Evolutionary conservation across 2,888 invertebrate species (phyloP).

Genomic region (Pyrgus malvae): DNA sequence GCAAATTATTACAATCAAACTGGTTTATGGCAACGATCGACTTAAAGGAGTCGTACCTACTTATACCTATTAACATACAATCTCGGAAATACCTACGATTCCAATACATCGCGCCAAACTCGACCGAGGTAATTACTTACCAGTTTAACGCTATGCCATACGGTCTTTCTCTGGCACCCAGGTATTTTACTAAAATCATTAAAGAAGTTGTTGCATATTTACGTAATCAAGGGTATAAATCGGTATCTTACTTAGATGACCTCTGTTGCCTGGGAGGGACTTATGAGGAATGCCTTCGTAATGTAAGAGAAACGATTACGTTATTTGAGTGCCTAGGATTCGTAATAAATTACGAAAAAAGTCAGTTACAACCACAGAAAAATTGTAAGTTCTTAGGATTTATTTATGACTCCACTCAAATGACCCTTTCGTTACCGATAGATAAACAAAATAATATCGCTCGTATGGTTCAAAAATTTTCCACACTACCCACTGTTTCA

Average conservation of each 20-base stretch:
- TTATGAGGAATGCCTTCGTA: conserved; percentile 4
- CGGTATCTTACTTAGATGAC: conserved; percentile 29
- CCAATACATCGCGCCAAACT: too few species aligned
- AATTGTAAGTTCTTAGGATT: conserved; percentile 25
- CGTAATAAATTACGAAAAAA: conserved; percentile 27
- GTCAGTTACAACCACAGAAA: conserved; percentile 15
- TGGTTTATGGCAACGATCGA: conserved; percentile 33
- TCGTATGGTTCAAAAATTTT: conserved; percentile 3
- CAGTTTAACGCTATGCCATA: conserved; percentile 27
- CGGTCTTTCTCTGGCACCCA: conserved; percentile 21
- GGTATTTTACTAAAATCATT: conserved; percentile 26
- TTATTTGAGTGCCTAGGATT: conserved; percentile 26
- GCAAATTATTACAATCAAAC: conserved; percentile 22
- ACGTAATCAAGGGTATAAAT: conserved; percentile 19
- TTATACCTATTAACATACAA: conserved; percentile 24
- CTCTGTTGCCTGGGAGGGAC: conserved; percentile 24
- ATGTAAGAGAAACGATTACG: conserved; percentile 17
- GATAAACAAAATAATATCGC: conserved; percentile 21
- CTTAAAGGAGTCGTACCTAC: conserved; percentile 34
- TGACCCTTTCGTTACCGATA: conserved; percentile 14
- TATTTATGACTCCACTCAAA: conserved; percentile 6
- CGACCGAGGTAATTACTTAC: conserved; percentile 2
- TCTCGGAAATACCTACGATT: conserved; percentile 34
- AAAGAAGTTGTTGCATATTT: conserved; percentile 18
- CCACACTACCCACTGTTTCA: conserved; percentile 10